phyloP scores from a whole-genome alignment of 2,888 invertebrate species.

The Drosophila leonis region DNA sequence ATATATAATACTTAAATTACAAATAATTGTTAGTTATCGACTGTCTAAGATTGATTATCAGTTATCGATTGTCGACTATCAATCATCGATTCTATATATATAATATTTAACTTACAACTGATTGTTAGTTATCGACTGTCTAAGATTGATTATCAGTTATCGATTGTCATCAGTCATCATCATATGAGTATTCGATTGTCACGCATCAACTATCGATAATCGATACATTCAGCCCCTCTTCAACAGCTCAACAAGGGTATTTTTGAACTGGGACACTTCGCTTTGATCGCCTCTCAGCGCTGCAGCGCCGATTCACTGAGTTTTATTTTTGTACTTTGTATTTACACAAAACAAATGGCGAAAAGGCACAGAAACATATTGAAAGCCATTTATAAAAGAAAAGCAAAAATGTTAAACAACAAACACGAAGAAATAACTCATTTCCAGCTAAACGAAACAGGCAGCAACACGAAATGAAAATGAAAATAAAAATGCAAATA shows the following conservation, averaged over 20 bases:
- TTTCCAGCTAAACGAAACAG: conserved; percentile 36
- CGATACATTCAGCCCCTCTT: neutral
- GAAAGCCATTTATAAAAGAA: conserved; percentile 34
- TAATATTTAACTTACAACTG: neutral
- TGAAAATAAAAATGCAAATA: neutral
- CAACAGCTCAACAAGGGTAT: neutral
- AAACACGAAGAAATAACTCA: conserved; percentile 24
- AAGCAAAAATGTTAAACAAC: neutral
- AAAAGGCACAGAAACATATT: conserved; percentile 23
- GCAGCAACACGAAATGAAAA: conserved; percentile 13
- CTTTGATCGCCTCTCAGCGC: conserved; percentile 5
- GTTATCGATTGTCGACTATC: neutral
- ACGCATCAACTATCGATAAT: neutral
- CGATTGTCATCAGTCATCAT: no score
- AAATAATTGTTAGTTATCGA: neutral
- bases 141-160: no score
- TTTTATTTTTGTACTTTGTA: conserved; percentile 28
- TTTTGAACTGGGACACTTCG: neutral
- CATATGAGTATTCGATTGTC: no score
- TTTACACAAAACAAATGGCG: conserved; percentile 32
- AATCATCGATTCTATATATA: neutral
- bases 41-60: neutral
- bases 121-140: neutral
- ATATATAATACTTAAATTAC: no score
- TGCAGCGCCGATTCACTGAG: neutral